Percentiles rank a stretch among this genome's conserved stretches.
phyloP scores from a whole-genome alignment of 2,888 invertebrate genomes.

The Gnatocerus cornutus region DNA sequence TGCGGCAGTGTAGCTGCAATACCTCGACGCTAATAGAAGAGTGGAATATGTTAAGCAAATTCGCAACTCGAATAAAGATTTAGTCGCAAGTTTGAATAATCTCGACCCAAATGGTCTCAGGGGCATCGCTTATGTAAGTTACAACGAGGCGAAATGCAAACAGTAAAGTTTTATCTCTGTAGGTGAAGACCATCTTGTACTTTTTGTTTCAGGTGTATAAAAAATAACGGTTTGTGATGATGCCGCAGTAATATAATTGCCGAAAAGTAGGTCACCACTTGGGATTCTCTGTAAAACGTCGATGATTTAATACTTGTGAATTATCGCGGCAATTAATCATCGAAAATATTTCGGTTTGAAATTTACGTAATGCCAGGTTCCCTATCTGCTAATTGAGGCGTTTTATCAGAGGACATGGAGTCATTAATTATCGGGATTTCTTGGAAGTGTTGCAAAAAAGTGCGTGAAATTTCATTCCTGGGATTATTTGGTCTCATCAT shows the following conservation, averaged over 20 bases:
- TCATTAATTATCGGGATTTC: conserved; percentile 28
- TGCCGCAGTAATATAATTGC: conserved; percentile 5
- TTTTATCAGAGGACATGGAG: conserved; percentile 10
- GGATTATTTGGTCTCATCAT: no score
- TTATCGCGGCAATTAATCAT: conserved; percentile 36
- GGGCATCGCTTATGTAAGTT: conserved; percentile 17
- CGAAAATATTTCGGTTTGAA: conserved; percentile 34
- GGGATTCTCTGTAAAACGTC: conserved; percentile 16
- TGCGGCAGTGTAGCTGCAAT: conserved; percentile 13
- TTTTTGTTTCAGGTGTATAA: neutral
- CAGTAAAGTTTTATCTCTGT: conserved; percentile 23
- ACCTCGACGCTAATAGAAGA: conserved; percentile 18
- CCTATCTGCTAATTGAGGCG: conserved; percentile 33
- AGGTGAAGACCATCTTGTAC: conserved; percentile 9
- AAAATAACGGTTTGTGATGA: neutral
- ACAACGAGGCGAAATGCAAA: conserved; percentile 6
- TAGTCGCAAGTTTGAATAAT: conserved; percentile 24
- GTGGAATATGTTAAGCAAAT: conserved; percentile 20
- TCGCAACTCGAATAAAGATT: conserved; percentile 38
- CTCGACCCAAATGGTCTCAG: conserved; percentile 29
- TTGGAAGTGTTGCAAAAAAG: neutral
- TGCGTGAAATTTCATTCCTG: no score
- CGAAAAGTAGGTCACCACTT: conserved; percentile 5
- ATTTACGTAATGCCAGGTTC: conserved; percentile 26
- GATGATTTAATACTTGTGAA: conserved; percentile 31